A percentile compares a stretch with the other conserved stretches of the same genome.
Conservation (phyloP, 1,140 invertebrate genomes). For the Thereuonema tuberculata region DNA sequence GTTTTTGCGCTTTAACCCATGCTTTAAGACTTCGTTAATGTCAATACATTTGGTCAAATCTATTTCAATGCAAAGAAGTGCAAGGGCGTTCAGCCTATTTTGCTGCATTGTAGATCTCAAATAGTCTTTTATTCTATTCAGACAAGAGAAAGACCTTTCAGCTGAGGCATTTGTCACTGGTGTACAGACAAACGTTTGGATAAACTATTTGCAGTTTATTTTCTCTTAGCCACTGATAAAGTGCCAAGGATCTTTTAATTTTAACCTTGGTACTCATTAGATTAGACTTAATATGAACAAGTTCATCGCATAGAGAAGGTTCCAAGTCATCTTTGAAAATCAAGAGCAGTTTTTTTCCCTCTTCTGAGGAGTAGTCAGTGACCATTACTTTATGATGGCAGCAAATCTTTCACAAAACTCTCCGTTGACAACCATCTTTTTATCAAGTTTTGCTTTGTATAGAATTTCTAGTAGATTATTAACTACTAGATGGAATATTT, state of each 20-base stretch:
- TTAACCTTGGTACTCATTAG: background rate
- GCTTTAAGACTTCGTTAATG: background rate
- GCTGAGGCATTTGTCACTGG: conserved; percentile 21
- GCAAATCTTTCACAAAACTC: background rate
- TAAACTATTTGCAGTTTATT: conserved; percentile 7
- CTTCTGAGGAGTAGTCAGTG: background rate
- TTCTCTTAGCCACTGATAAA: background rate
- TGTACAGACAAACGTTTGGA: conserved; percentile 19
- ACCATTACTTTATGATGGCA: background rate
- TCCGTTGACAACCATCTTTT: too few relatives aligned
- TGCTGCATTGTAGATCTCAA: conserved; percentile 16
- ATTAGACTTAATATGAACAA: background rate
- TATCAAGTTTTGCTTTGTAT: too few relatives aligned
- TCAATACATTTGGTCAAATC: background rate
- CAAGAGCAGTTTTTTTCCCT: background rate
- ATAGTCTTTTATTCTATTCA: conserved; percentile 20
- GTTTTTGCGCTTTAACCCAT: conserved; percentile 1
- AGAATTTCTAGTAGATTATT: too few relatives aligned
- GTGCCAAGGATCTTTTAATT: background rate
- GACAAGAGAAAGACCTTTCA: conserved; percentile 22
- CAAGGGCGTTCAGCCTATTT: conserved; percentile 14
- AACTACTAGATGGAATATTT: too few relatives aligned
- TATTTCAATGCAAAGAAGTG: conserved; percentile 17
- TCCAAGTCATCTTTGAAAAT: background rate
- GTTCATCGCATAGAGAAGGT: background rate